Conservation (phyloP, 2,797 vertebrate species). For the Sorex maritimensis region DNA sequence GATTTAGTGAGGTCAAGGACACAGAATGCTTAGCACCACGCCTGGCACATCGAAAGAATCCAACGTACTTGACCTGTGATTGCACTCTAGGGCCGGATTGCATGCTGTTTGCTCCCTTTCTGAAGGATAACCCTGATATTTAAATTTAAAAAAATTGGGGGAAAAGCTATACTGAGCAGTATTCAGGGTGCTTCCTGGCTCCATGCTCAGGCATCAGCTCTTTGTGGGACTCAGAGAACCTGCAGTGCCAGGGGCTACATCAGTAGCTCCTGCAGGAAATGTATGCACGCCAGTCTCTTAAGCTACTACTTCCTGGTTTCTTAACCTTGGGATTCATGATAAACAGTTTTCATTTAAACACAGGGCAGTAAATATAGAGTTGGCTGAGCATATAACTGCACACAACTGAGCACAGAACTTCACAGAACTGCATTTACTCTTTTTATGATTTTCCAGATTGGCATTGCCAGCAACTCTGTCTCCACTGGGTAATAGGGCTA, state of each 20-base stretch:
- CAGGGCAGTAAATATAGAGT: too few species aligned
- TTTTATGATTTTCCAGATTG: neutral
- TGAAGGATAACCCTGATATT: neutral
- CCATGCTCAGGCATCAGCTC: too few species aligned
- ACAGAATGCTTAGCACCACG: neutral
- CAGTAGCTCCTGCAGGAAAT: too few species aligned
- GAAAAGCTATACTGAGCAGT: too few species aligned
- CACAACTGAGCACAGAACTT: neutral
- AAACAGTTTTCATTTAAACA: neutral
- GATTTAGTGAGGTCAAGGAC: neutral
- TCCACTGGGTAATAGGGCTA: neutral
- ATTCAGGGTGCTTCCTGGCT: too few species aligned
- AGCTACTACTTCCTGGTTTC: too few species aligned
- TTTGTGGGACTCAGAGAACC: too few species aligned
- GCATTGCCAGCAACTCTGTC: neutral
- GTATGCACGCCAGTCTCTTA: too few species aligned
- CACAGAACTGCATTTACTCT: neutral
- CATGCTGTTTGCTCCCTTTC: neutral
- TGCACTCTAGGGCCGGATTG: neutral
- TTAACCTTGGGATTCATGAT: neutral
- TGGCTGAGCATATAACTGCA: accelerated
- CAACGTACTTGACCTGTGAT: neutral
- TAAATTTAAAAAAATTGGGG: too few species aligned
- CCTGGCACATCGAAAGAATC: neutral
- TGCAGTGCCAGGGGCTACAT: too few species aligned